Evolutionary conservation across 2,113 vertebrate species (phyloP).

Genomic region (Vulpes ferrilata): DNA sequence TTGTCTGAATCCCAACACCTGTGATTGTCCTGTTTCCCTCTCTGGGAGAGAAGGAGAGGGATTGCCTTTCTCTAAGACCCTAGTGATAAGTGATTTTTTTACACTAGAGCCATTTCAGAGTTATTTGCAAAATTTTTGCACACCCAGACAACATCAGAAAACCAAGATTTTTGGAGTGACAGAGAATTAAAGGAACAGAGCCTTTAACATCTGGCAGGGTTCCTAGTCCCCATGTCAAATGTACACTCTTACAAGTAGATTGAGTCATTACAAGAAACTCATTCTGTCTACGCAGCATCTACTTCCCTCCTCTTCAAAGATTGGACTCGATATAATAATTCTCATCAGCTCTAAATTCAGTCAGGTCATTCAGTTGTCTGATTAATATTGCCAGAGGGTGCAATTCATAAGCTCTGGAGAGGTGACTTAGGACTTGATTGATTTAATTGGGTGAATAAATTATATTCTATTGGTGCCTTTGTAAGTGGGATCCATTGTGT

Average conservation of each 20-base stretch:
- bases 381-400: neutral
- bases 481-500: neutral
- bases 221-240: too few species aligned
- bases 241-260: too few species aligned
- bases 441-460: slow-evolving; percentile 6
- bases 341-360: neutral
- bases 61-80: neutral
- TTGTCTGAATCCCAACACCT: neutral
- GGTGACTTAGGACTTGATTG: neutral
- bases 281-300: neutral
- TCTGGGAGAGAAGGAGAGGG: neutral
- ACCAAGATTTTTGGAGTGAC: neutral
- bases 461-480: neutral
- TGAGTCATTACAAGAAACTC: neutral
- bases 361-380: neutral
- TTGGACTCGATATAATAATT: neutral
- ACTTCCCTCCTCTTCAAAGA: neutral
- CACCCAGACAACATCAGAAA: neutral
- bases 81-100: rapidly evolving
- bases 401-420: neutral
- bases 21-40: neutral
- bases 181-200: neutral
- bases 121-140: neutral
- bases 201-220: neutral
- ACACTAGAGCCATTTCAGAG: neutral